Base-by-base conservation (phyloP, 2,888 invertebrate species). In the Pteria penguin region DNA sequence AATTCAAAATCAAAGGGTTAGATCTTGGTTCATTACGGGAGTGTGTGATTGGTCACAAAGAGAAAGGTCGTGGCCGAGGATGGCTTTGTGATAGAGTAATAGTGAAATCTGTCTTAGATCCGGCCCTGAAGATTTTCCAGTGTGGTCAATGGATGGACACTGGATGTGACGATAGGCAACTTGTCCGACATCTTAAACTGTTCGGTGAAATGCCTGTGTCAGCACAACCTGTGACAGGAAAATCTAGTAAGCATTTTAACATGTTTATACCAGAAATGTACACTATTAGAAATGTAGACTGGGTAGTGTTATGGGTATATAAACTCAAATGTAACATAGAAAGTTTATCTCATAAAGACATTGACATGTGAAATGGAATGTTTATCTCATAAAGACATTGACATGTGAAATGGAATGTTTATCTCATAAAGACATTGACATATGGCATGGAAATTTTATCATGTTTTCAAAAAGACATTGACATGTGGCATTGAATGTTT, bases 71-170 rank as follows among this genome's bases (percentile, higher is more conserved):
- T 54, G 89, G 89, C 54, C 78, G 79, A 63, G 89, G 89, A 5
- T 89, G 89, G 89, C 85, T 79, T 72, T 88, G 88, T 81, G 86
- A 86, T 31, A 75, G 81, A 22, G 85, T 88, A n/a, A 79, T 79
- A 18, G 81, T 89, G 32, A 82, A 84, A 63, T 80, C 86, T 22
- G 78, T 84, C 68, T 79, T 83, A 54, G 74, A 80, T 67, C 57
- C 62, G 18, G 82, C 86, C 22, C 70, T 77, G 58, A 83, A 84
- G 26, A 70, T 88, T 4, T 89, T 89, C 80, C 82, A 82, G 5
- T 87, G 87, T 75, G 83, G 86, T 77, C 87, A 89, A 66, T 90
- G 90, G 90, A 68, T 90, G 65, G 90, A 90, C 70, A 88, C 88
- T 4, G 90, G 90, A 2, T 88, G 87, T 84, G 87, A 88, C 71